Base-by-base conservation (phyloP, 2,113 vertebrate genomes). In the Dipodomys spectabilis region DNA sequence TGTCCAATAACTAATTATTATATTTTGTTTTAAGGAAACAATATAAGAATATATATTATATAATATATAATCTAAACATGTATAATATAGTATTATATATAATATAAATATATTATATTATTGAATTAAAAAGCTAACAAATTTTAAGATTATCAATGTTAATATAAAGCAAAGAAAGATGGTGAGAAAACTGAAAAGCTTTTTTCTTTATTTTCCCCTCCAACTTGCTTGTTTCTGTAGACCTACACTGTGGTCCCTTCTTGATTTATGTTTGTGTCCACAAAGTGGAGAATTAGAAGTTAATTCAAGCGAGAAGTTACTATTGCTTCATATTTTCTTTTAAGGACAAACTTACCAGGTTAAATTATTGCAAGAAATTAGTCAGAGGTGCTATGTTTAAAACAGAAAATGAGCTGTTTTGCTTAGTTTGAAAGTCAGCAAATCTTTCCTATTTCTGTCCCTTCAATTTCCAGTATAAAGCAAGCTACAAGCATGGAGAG, bases 321-420 rank as follows among this genome's bases (percentile, higher is more conserved):
- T 91, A 96, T 80, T 88, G 71, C 88, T 95, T 93, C 69, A 62
- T 39, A 39, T 39, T 90, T 91, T 95, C 92, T 74, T 72, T 82
- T 39, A 10, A 94, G 73, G 74, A 39, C 88, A 90, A 75, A 95
- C 72, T 93, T 94, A 80, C 92, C 79, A 85, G 90, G 73, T 81
- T 85, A 94, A 92, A 78, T 95, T n/a, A 90, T 19, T 94, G 91
- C 35, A 53, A 81, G 39, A 94, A 92, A 90, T 93, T 96, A 95
- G 81, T 92, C 90, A 91, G 92, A 90, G 82, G 79, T 92, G 16
- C 71, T 90, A 44, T 85, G 90, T 93, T 96, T 95, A 64, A 82
- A 93, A 88, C 53, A 94, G 90, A 94, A 97, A 96, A 73, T 30
- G 49, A 88, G 44, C 82, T 86, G 62, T 83, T 88, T 94, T 83